phyloP scores from a whole-genome alignment of 37 sponge, comb jelly and placozoan species.

The Chondrosia reniformis region DNA sequence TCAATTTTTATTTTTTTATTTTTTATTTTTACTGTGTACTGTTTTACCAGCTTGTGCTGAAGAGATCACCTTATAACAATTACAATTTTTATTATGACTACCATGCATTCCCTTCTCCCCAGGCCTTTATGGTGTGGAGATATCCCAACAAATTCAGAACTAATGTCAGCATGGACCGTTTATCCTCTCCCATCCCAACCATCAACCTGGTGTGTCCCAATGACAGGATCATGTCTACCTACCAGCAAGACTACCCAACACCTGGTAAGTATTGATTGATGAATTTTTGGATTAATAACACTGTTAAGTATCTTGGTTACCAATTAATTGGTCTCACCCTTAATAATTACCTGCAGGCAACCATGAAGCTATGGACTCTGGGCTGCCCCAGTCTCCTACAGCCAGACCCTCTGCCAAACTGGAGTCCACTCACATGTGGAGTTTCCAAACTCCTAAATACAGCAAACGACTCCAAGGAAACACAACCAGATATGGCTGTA shows the following conservation, averaged over 20 bases:
- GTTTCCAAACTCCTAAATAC: conserved; percentile 6
- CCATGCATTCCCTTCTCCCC: not conserved
- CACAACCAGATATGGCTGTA: conserved; percentile 65
- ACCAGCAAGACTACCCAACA: not conserved
- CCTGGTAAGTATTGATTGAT: not conserved
- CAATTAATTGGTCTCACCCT: too few species aligned
- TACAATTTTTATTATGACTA: not conserved
- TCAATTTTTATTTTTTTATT: too few species aligned
- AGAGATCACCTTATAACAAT: too few species aligned
- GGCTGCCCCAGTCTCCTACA: too few species aligned
- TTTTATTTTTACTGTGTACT: too few species aligned
- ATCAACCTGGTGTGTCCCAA: conserved; percentile 2
- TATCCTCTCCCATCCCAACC: not conserved
- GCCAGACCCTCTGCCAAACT: not conserved
- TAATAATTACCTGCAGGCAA: too few species aligned
- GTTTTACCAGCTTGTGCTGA: too few species aligned
- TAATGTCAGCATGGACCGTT: not conserved
- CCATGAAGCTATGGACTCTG: too few species aligned
- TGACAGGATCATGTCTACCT: not conserved
- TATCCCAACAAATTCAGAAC: not conserved
- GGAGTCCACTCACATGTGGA: conserved; percentile 7
- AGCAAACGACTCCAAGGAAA: conserved; percentile 23
- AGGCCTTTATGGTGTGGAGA: conserved; percentile 37
- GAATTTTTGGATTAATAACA: too few species aligned
- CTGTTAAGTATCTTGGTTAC: too few species aligned